phyloP scores from a whole-genome alignment of 1,140 invertebrate species.

The Trichogramma pretiosum region DNA sequence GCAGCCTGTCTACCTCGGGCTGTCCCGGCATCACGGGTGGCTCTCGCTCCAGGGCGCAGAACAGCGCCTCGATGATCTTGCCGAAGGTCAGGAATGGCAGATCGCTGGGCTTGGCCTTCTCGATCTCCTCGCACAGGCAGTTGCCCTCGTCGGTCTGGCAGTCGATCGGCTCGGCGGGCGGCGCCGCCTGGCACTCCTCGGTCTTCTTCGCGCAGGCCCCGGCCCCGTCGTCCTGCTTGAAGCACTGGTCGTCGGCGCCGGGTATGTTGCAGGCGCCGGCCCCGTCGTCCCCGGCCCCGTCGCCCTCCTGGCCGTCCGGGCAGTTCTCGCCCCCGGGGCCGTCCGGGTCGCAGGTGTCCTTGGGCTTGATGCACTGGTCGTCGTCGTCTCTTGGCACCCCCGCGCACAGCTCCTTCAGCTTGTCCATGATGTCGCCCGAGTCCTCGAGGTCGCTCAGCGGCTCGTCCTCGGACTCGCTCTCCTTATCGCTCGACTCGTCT shows the following conservation, averaged over 20 bases:
- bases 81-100: constrained; percentile 28
- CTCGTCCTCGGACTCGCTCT: neutral
- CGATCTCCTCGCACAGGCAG: neutral
- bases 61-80: constrained; percentile 26
- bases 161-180: neutral
- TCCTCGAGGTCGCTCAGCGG: constrained; percentile 6
- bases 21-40: constrained; percentile 21
- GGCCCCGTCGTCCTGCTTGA: neutral
- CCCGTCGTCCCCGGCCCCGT: neutral
- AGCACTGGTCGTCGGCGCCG: neutral
- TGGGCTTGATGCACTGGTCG: neutral
- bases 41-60: constrained; percentile 21
- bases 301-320: neutral
- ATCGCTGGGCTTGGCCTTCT: constrained; percentile 11
- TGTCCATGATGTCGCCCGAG: neutral
- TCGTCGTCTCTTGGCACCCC: neutral
- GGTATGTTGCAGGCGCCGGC: neutral
- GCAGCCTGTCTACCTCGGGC: constrained; percentile 24
- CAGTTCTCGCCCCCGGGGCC: neutral
- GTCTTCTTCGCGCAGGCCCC: neutral
- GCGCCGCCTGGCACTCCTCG: neutral
- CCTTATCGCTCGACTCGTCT: constrained; percentile 6
- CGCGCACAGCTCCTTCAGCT: neutral
- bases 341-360: neutral
- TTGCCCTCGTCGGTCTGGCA: neutral